These are phyloP conservation scores for Sylvicola cinctus DNA, from an alignment of 2,888 invertebrate genomes.

Conservation along the genomic window DNA sequence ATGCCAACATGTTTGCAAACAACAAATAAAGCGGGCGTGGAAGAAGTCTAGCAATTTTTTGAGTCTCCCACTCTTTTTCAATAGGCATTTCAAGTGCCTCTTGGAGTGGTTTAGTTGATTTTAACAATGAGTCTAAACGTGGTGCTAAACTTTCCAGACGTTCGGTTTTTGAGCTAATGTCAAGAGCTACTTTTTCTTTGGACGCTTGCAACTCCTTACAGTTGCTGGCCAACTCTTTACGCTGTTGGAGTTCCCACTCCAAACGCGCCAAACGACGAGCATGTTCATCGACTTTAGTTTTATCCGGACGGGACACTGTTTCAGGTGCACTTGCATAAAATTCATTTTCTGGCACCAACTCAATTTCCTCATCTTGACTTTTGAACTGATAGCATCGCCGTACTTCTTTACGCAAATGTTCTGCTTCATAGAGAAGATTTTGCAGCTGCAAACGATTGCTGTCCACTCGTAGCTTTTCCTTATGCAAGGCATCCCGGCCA, in stretches of 20 bases:
- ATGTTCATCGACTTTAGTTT: slow-evolving; percentile 4
- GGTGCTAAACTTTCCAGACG: slow-evolving; percentile 67
- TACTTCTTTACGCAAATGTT: slow-evolving; percentile 87
- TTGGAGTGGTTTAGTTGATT: slow-evolving; percentile 75
- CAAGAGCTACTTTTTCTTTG: slow-evolving; percentile 54
- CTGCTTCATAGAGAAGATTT: slow-evolving; percentile 83
- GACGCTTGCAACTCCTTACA: slow-evolving; percentile 53
- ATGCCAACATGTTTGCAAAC: slow-evolving; percentile 67
- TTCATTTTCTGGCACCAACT: slow-evolving; percentile 63
- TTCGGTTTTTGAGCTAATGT: slow-evolving; percentile 52
- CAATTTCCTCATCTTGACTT: slow-evolving; percentile 85
- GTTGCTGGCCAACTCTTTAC: slow-evolving; percentile 59
- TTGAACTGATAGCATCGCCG: slow-evolving; percentile 86
- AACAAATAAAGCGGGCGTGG: slow-evolving; percentile 69
- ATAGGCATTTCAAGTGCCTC: slow-evolving; percentile 65
- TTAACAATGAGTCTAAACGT: slow-evolving; percentile 45
- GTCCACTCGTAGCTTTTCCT: slow-evolving; percentile 75
- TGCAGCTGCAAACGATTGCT: slow-evolving; percentile 76
- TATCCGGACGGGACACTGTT: slow-evolving; percentile 37
- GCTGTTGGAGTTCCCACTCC: slow-evolving; percentile 78
- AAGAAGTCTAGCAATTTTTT: slow-evolving; percentile 50
- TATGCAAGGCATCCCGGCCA: slow-evolving; percentile 58
- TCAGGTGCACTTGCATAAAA: slow-evolving; percentile 64
- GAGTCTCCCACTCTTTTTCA: slow-evolving; percentile 58
- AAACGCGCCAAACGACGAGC: slow-evolving; percentile 64